Conservation (phyloP, 2,113 vertebrate species). For the Campylorhamphus procurvoides region DNA sequence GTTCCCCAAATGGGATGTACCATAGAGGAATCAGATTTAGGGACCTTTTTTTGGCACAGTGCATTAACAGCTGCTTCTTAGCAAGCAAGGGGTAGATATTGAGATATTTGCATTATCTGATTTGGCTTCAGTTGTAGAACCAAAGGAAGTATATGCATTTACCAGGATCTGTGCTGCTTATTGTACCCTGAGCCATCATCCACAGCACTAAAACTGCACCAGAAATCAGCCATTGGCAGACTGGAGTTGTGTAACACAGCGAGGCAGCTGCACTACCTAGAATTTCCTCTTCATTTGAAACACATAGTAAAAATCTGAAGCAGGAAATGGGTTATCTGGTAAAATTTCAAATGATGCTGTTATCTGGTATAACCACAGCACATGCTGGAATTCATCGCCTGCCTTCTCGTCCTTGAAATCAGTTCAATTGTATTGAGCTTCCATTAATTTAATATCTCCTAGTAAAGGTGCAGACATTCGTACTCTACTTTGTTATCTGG, state of each 20-base stretch:
- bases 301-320: not conserved
- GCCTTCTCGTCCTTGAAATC: not conserved
- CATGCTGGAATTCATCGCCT: not conserved
- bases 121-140: not conserved
- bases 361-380: constrained; percentile 7
- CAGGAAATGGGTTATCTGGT: constrained; percentile 51
- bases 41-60: not conserved
- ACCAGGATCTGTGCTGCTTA: not conserved
- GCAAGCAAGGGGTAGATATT: not conserved
- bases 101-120: not conserved
- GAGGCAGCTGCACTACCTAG: constrained; percentile 15
- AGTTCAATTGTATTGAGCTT: not conserved
- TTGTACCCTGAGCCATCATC: not conserved
- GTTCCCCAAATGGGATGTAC: not conserved
- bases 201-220: not conserved
- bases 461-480: not conserved
- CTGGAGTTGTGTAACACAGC: not conserved
- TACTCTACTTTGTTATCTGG: not conserved
- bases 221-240: not conserved
- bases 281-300: constrained; percentile 53
- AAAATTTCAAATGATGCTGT: constrained; percentile 7
- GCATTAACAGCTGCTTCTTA: not conserved
- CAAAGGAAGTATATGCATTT: not conserved
- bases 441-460: not conserved
- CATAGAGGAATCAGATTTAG: not conserved